Percentiles rank a stretch among this genome's conserved stretches.
phyloP scores from a whole-genome alignment of 1,140 invertebrate species.

The Camponotus pennsylvanicus region DNA sequence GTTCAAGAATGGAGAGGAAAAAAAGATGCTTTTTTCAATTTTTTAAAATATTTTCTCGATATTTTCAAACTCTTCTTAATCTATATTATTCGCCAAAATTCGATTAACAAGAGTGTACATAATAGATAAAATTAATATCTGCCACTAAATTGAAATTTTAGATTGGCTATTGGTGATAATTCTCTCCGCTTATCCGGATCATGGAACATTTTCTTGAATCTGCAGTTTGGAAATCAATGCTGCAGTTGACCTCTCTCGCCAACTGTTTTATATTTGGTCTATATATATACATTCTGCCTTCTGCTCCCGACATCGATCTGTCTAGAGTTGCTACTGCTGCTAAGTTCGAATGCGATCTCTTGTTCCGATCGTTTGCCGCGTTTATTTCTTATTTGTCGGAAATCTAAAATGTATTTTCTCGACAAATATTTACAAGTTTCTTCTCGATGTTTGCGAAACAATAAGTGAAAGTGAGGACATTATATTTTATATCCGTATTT shows the following conservation, averaged over 20 bases:
- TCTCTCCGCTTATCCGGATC: not conserved
- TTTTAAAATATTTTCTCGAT: not conserved
- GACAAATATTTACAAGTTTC: not conserved
- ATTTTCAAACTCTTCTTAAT: not conserved
- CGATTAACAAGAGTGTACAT: not conserved
- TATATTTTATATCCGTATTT: not conserved
- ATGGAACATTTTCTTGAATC: not conserved
- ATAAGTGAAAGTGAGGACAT: not conserved
- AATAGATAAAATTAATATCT: not conserved
- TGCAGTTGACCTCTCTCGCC: not conserved
- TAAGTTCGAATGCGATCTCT: not conserved
- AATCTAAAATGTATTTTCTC: slow-evolving; percentile 9
- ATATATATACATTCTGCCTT: not conserved
- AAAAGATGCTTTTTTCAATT: not conserved
- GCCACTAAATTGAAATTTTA: not conserved
- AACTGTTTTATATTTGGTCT: slow-evolving; percentile 14
- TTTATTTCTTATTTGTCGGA: slow-evolving; percentile 31
- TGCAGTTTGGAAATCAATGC: not conserved
- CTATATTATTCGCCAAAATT: not conserved
- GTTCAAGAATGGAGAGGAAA: not conserved
- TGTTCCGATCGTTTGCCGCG: slow-evolving; percentile 2
- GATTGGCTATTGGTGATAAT: not conserved
- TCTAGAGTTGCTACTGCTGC: not conserved
- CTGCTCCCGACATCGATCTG: not conserved
- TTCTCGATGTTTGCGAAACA: not conserved